These are phyloP conservation scores for Dromiciops gliroides DNA, from an alignment of 2,113 vertebrate genomes.

Conservation along the genomic window DNA sequence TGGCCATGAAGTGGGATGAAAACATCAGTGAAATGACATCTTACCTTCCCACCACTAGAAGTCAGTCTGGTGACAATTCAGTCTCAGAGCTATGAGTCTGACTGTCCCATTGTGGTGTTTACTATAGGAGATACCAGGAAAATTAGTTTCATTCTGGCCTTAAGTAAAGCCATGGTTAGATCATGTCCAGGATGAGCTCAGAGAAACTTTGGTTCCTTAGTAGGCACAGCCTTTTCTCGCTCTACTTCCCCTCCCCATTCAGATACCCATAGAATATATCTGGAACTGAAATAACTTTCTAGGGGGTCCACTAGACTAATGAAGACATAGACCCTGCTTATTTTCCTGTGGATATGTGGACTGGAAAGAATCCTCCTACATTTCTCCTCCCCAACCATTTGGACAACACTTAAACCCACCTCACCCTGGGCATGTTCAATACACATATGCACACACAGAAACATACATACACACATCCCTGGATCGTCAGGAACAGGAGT, in stretches of 20 bases:
- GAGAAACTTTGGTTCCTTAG: neutral
- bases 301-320: conserved; percentile 26
- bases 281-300: neutral
- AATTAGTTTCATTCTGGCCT: conserved; percentile 38
- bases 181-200: conserved; percentile 34
- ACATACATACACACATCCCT: neutral
- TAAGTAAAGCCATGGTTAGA: conserved; percentile 34
- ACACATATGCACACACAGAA: too few relatives aligned
- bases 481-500: neutral
- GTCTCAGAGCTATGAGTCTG: neutral
- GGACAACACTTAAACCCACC: neutral
- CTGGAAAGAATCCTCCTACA: neutral
- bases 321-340: conserved; percentile 2
- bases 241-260: neutral
- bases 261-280: neutral
- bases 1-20: neutral
- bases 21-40: neutral
- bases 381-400: neutral
- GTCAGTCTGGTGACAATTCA: neutral
- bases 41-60: neutral
- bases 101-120: neutral
- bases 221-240: neutral
- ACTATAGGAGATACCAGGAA: neutral
- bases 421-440: neutral
- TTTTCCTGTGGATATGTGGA: conserved; percentile 12